Evolutionary conservation across 1,140 invertebrate species (phyloP).

Genomic region (Bicyclus anynana): DNA sequence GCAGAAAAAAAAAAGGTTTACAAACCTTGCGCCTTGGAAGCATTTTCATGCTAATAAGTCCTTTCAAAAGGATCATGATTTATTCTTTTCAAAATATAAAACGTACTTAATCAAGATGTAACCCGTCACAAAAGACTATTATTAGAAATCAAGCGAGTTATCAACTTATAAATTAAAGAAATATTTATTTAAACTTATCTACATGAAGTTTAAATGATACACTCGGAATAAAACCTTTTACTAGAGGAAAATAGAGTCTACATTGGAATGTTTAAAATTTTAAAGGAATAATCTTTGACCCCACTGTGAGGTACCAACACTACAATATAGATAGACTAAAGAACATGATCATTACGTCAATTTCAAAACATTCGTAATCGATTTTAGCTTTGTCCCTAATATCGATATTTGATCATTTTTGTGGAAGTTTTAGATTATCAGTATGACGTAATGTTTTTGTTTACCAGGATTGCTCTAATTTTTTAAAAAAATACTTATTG

Average conservation of each 20-base stretch:
- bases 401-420: too few species aligned
- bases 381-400: too few species aligned
- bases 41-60: conserved; percentile 59
- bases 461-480: too few species aligned
- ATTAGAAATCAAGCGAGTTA: conserved; percentile 8
- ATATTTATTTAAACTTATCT: conserved; percentile 30
- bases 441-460: too few species aligned
- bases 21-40: conserved; percentile 49
- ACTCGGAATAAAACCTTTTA: neutral
- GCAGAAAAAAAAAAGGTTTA: conserved; percentile 22
- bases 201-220: neutral
- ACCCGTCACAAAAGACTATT: conserved; percentile 14
- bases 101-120: conserved; percentile 8
- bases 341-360: too few species aligned
- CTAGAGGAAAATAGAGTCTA: neutral
- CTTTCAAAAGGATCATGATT: conserved; percentile 55
- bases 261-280: neutral
- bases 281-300: conserved; percentile 32
- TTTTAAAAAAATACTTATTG: too few species aligned
- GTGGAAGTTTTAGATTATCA: too few species aligned
- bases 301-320: neutral
- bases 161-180: conserved; percentile 18
- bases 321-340: too few species aligned
- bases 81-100: conserved; percentile 18
- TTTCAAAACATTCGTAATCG: too few species aligned